phyloP scores from a whole-genome alignment of 2,113 vertebrate genomes.

The Proteles cristata region DNA sequence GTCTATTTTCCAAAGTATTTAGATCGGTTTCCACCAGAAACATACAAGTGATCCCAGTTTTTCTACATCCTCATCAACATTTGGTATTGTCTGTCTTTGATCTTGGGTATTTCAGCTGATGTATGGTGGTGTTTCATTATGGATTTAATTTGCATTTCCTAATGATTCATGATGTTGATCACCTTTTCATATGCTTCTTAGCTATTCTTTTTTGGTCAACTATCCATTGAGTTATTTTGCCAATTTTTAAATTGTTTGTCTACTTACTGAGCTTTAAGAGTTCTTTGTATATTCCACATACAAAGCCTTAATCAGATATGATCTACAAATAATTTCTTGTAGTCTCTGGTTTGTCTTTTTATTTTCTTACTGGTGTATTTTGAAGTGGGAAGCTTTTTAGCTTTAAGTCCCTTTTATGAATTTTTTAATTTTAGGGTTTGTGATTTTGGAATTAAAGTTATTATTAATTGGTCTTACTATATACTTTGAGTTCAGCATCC shows the following conservation, averaged over 20 bases:
- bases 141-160: not conserved
- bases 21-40: not conserved
- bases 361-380: constrained; percentile 6
- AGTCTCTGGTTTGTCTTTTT: not conserved
- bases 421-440: not conserved
- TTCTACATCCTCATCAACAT: not conserved
- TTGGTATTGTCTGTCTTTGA: not conserved
- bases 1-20: not conserved
- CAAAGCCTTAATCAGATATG: not conserved
- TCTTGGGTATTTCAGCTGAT: not conserved
- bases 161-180: not conserved
- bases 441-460: not conserved
- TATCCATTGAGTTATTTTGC: not conserved
- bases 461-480: not conserved
- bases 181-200: not conserved
- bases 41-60: not conserved
- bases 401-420: not conserved
- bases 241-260: not conserved
- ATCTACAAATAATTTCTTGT: not conserved
- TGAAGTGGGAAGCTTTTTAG: not conserved
- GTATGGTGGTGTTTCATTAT: not conserved
- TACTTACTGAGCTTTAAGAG: not conserved
- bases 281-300: constrained; percentile 13
- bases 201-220: not conserved
- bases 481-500: not conserved